Evolutionary conservation across 1,140 invertebrate species (phyloP).

Genomic region (Drosophila orosa): DNA sequence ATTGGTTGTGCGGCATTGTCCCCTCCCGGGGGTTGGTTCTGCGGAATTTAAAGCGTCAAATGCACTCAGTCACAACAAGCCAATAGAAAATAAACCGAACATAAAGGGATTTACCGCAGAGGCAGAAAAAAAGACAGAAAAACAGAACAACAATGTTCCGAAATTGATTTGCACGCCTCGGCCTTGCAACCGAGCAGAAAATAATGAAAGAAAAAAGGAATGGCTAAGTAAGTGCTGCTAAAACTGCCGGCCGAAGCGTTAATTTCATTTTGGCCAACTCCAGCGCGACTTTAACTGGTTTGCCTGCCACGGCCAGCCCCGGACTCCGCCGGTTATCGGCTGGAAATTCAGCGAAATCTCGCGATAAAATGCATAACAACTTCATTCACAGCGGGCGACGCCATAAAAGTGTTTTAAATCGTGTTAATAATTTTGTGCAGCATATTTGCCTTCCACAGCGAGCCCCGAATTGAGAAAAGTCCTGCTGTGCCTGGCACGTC

Average conservation of each 20-base stretch:
- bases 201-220: slow-evolving; percentile 24
- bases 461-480: slow-evolving; percentile 73
- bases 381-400: slow-evolving; percentile 82
- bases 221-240: slow-evolving; percentile 74
- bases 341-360: slow-evolving; percentile 73
- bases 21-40: slow-evolving; percentile 52
- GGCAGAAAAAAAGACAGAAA: neutral
- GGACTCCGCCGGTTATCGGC: slow-evolving; percentile 10
- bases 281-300: slow-evolving; percentile 42
- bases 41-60: slow-evolving; percentile 79
- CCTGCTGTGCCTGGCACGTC: slow-evolving; percentile 78
- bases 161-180: slow-evolving; percentile 74
- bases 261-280: slow-evolving; percentile 67
- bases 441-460: slow-evolving; percentile 62
- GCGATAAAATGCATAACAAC: slow-evolving; percentile 84
- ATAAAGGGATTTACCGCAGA: slow-evolving; percentile 36
- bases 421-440: slow-evolving; percentile 83
- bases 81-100: slow-evolving; percentile 42
- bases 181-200: slow-evolving; percentile 25
- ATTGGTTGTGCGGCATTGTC: slow-evolving; percentile 35
- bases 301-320: neutral
- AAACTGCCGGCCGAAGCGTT: slow-evolving; percentile 74
- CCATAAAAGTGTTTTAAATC: slow-evolving; percentile 84
- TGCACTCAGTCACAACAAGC: slow-evolving; percentile 74
- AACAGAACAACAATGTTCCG: slow-evolving; percentile 25